These are phyloP conservation scores for Boloria selene DNA, from an alignment of 2,888 invertebrate genomes.

Conservation along the genomic window DNA sequence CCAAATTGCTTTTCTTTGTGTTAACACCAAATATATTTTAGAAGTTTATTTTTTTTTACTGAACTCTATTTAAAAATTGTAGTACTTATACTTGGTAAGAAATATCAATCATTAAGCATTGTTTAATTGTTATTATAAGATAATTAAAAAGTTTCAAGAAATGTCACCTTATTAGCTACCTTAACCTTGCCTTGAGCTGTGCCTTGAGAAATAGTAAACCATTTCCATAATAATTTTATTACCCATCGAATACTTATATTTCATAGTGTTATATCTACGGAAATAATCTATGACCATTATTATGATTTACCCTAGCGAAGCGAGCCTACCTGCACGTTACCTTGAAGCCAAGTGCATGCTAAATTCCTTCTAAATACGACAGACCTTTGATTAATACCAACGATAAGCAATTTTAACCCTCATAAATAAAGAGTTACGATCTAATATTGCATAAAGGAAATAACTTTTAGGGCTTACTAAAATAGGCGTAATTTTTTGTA, in stretches of 20 bases:
- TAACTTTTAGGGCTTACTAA: constrained; percentile 15
- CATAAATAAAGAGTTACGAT: background rate
- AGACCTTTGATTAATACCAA: constrained; percentile 16
- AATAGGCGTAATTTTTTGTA: background rate
- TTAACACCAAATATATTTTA: background rate
- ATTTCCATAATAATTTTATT: too few species aligned
- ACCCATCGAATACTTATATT: too few species aligned
- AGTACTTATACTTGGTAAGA: too few species aligned
- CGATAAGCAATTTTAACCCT: constrained; percentile 9
- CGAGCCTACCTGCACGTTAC: constrained; percentile 39
- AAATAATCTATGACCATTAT: constrained; percentile 25
- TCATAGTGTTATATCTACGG: background rate
- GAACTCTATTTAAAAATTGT: too few species aligned
- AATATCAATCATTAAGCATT: too few species aligned
- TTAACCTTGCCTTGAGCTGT: too few species aligned
- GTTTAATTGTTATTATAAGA: too few species aligned
- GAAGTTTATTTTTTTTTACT: background rate
- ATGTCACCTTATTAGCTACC: too few species aligned
- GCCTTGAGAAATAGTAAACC: too few species aligned
- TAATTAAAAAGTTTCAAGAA: too few species aligned
- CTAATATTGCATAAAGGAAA: constrained; percentile 1
- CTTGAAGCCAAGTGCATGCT: constrained; percentile 39
- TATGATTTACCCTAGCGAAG: constrained; percentile 34
- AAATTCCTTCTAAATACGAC: constrained; percentile 33
- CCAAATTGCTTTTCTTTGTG: background rate